A percentile compares a stretch with the other conserved stretches of the same genome.
These are phyloP conservation scores for Drosophila sp. DNA, from an alignment of 1,140 invertebrate genomes.

Conservation along the genomic window DNA sequence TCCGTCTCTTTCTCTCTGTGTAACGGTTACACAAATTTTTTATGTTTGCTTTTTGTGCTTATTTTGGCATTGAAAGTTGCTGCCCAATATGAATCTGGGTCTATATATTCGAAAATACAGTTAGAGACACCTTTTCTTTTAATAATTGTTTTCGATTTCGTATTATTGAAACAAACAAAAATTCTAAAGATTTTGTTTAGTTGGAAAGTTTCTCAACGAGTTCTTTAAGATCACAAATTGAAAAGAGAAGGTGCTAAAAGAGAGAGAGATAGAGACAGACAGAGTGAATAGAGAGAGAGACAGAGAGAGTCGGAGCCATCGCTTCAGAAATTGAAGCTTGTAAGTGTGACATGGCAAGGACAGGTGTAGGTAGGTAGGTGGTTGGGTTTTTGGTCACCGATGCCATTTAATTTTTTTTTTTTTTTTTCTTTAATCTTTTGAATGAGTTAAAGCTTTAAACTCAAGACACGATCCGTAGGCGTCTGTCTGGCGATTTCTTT, in stretches of 20 bases:
- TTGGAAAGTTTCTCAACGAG: neutral
- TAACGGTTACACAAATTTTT: constrained; percentile 2
- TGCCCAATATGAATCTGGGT: neutral
- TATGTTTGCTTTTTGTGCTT: neutral
- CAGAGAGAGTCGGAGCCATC: neutral
- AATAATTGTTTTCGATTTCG: neutral
- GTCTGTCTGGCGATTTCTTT: constrained; percentile 44
- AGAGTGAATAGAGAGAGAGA: neutral
- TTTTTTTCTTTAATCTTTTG: constrained; percentile 4
- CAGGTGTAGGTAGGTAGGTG: constrained; percentile 51
- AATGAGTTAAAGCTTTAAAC: constrained; percentile 41
- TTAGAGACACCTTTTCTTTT: constrained; percentile 6
- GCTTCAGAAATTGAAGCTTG: neutral
- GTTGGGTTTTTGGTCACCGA: constrained; percentile 9
- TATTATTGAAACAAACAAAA: neutral
- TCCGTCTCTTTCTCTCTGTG: neutral
- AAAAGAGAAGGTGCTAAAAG: neutral
- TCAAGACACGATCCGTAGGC: constrained; percentile 29
- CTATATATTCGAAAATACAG: neutral
- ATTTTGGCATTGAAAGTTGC: constrained; percentile 11
- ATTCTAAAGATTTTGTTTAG: neutral
- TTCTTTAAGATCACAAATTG: neutral
- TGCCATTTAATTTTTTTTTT: constrained; percentile 7
- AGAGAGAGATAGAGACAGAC: neutral
- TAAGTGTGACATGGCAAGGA: constrained; percentile 44